Base-by-base conservation (phyloP, 1,140 invertebrate genomes). In the Lucilia sericata region DNA sequence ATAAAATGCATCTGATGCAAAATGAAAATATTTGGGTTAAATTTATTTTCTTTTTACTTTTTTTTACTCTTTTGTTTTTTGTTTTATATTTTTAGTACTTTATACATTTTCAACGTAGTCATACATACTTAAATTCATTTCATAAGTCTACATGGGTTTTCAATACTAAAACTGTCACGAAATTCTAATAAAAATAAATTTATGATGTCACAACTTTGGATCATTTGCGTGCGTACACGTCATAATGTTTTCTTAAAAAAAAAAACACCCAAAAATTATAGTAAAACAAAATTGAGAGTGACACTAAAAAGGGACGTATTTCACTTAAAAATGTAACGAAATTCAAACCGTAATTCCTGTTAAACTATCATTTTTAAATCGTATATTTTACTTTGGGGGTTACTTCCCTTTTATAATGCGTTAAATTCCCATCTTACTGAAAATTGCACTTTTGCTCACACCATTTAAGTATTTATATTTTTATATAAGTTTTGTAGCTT, bases 111-210 rank as follows among this genome's bases (percentile, higher is more conserved):
- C 55, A 60, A 5, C 13, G 55, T 60, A 17, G n/a, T 60, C n/a
- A n/a, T 60, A n/a, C 55, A 42, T 60, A n/a, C n/a, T 60, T 60
- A 70, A 21, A 70, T 55, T 4, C 12, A 55, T 55, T 55, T 55
- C 51, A 21, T 70, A 25, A 70, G 21, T 70, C 65, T 70, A 25
- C 65, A 70, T 70, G 65, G 65, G 65, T 25, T 70, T 70, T 70
- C 65, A 70, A 70, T 70, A 70, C 65, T 70, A 70, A 70, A 70
- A 70, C 65, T 70, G 65, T 21, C 65, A 70, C 65, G 65, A 70
- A 70, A 70, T 70, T 70, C 65, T 70, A 19, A 70, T 70, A 70
- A 25, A 70, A 70, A 70, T 70, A 70, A 70, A 70, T 70, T 70
- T 70, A 70, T 70, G 65, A 70, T 70, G 65, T 70, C 65, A 70